Percentiles rank a stretch among this genome's conserved stretches.
phyloP scores from a whole-genome alignment of 1,140 invertebrate species.

The Chrysomallon squamiferum region DNA sequence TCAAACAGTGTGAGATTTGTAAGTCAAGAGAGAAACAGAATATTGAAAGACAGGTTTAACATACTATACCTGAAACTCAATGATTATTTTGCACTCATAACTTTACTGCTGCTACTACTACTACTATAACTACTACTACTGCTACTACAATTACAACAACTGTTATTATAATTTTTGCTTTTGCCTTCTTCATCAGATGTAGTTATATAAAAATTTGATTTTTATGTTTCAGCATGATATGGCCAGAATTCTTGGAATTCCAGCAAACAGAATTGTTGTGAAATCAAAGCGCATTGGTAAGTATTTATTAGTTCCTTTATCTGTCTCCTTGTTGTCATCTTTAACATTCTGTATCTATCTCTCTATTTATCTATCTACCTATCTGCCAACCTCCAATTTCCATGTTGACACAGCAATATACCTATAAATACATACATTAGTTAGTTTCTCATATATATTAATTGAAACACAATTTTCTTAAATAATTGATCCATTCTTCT shows the following conservation, averaged over 20 bases:
- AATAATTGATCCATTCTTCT: too few species aligned
- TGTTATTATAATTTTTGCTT: too few species aligned
- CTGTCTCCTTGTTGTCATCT: not conserved
- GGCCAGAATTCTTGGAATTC: slow-evolving; percentile 76
- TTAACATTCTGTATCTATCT: not conserved
- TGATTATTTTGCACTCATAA: too few species aligned
- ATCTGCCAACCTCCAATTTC: not conserved
- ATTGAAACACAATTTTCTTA: not conserved
- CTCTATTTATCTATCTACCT: not conserved
- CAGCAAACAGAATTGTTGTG: slow-evolving; percentile 77
- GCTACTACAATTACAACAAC: too few species aligned
- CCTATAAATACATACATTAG: not conserved
- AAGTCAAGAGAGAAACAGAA: too few species aligned
- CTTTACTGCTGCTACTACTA: too few species aligned
- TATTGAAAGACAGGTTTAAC: too few species aligned
- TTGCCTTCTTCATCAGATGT: too few species aligned
- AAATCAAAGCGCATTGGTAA: slow-evolving; percentile 81
- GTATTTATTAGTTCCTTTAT: not conserved
- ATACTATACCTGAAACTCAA: too few species aligned
- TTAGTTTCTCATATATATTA: not conserved
- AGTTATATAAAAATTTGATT: too few species aligned
- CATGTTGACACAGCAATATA: not conserved
- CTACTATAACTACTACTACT: too few species aligned
- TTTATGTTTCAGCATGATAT: slow-evolving; percentile 77
- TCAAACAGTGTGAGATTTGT: too few species aligned